Evolutionary conservation across 2,888 invertebrate species (phyloP), one percentile per base, ranked within the genome.

Genomic region (Lasioglossum oenotherae): DNA sequence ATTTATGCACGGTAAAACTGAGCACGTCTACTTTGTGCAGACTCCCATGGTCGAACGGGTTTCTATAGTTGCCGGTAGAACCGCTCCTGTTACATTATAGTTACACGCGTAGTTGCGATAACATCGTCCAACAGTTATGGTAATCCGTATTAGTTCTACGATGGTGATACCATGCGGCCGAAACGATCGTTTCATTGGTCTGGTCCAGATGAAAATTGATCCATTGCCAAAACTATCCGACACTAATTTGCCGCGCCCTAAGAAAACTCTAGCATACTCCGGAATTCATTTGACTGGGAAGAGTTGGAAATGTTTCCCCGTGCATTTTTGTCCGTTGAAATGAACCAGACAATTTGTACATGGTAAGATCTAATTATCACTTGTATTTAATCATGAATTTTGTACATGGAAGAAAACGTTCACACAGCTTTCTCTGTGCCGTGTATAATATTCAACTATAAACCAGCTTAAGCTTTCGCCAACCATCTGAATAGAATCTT

Each of bases 91-190:
- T 84, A 84, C 80, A 71, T 44, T 74, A 74, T 60, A 84, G 76
- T 74, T 71, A 77, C 57, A 60, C 73, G 69, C 80, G 74, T 77
- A 84, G 80, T 85, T 84, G 77, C 71, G 64, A 84, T 85, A 85
- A 85, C 80, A 74, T 80, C 71, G 16, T 80, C 74, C 77, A 74
- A 77, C 80, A 80, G 84, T 77, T 80, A 84, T 84, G 84, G 84
- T 84, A 85, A 85, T 85, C 80, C 74, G 60, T 85, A 85, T 84
- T 85, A 85, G 80, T 77, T 85, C 69, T 69, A 27, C 12, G 69
- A 38, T 23, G 82, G 31, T 44, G 16, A 69, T 38, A 82, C 35
- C 41, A 44, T 53, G 31, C 41, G 27, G 41, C 16, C 35, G 53
- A 73, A 81, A 75, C 74, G 69, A 27, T 31, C 35, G 83, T 64